phyloP scores from a whole-genome alignment of 2,797 vertebrate genomes.

The Tragelaphus oryx region DNA sequence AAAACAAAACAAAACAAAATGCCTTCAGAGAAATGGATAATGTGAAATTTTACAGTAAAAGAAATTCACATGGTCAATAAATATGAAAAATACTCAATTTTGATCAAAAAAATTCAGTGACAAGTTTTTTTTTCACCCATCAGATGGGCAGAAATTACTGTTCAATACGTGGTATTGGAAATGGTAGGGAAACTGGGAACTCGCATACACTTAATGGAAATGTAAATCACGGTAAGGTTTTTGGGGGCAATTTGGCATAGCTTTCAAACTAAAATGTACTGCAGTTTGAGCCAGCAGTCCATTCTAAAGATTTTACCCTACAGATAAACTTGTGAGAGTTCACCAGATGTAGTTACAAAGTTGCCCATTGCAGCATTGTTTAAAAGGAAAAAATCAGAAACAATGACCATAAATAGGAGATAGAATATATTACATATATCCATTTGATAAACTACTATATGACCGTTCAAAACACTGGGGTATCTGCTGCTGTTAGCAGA shows the following conservation, averaged over 20 bases:
- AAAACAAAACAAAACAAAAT: no score
- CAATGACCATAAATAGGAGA: not conserved
- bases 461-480: not conserved
- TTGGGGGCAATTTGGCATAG: not conserved
- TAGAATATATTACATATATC: not conserved
- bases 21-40: not conserved
- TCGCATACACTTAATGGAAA: not conserved
- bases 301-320: not conserved
- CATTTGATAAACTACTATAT: not conserved
- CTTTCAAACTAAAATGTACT: not conserved
- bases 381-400: not conserved
- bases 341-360: not conserved
- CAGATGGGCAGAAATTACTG: not conserved
- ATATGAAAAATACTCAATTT: not conserved
- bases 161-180: not conserved
- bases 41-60: not conserved
- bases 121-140: not conserved
- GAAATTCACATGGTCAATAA: not conserved
- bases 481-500: not conserved
- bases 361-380: not conserved
- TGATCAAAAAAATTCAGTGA: not conserved
- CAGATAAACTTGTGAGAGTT: not conserved
- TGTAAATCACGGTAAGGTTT: not conserved
- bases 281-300: not conserved
- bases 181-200: not conserved